Evolutionary conservation across 1,140 invertebrate species (phyloP).

Genomic region (Penaeus japonicus): DNA sequence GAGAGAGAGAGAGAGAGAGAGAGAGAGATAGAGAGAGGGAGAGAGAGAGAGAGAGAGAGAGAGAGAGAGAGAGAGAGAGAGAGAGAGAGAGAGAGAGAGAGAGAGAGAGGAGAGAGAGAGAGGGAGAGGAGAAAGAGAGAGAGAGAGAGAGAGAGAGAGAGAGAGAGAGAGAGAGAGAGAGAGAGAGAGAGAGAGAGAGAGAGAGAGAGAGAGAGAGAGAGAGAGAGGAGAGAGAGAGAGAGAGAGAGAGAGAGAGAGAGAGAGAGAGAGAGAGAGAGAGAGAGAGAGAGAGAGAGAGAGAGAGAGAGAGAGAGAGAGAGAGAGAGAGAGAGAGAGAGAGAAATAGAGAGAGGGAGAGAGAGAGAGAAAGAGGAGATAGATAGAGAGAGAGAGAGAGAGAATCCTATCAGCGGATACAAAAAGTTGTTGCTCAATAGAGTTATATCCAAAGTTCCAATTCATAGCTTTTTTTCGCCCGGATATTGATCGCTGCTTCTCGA

Average conservation of each 20-base stretch:
- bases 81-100: not conserved
- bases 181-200: not conserved
- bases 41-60: not conserved
- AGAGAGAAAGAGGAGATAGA: not conserved
- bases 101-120: not conserved
- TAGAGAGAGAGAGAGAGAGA: too few species aligned
- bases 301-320: not conserved
- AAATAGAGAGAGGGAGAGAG: not conserved
- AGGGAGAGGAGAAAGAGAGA: not conserved
- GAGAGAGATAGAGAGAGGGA: not conserved
- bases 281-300: not conserved
- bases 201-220: not conserved
- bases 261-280: conserved; percentile 1
- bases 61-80: not conserved
- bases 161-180: not conserved
- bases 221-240: not conserved
- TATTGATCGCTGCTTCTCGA: too few species aligned
- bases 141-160: conserved; percentile 1
- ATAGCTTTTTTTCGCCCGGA: too few species aligned
- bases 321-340: not conserved
- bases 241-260: not conserved
- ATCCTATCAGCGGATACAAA: too few species aligned
- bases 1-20: not conserved
- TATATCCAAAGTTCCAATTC: too few species aligned
- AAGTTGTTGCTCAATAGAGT: too few species aligned